Percentiles rank a stretch among this genome's conserved stretches.
phyloP scores from a whole-genome alignment of 1,140 invertebrate species.

The Ips nitidus region DNA sequence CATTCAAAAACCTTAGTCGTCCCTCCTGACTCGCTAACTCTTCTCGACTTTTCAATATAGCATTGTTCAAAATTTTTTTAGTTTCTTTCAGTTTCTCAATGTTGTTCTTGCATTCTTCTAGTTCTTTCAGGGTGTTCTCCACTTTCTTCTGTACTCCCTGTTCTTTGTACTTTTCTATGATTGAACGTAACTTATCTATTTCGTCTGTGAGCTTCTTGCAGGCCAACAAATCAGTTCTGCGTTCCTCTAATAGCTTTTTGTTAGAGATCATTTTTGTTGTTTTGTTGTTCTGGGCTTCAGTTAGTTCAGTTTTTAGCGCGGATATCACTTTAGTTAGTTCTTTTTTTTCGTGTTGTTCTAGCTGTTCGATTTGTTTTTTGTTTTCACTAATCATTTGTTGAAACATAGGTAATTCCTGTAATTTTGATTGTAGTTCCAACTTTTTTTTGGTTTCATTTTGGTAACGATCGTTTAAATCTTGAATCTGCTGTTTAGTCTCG shows the following conservation, averaged over 20 bases:
- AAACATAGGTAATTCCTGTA: slow-evolving; percentile 41
- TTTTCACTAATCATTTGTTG: slow-evolving; percentile 39
- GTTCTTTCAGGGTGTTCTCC: slow-evolving; percentile 23
- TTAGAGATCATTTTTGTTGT: slow-evolving; percentile 19
- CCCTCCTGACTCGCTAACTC: slow-evolving; percentile 40
- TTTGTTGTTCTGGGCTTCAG: slow-evolving; percentile 14
- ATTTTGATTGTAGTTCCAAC: slow-evolving; percentile 40
- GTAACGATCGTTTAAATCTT: slow-evolving; percentile 41
- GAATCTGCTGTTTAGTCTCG: slow-evolving; percentile 38
- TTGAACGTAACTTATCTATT: slow-evolving; percentile 41
- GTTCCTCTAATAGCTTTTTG: slow-evolving; percentile 49
- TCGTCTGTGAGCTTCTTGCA: slow-evolving; percentile 46
- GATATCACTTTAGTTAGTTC: slow-evolving; percentile 46
- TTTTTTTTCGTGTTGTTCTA: slow-evolving; percentile 31
- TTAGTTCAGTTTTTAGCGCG: slow-evolving; percentile 22
- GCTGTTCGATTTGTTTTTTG: slow-evolving; percentile 3
- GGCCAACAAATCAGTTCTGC: slow-evolving; percentile 42
- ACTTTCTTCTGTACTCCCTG: slow-evolving; percentile 35
- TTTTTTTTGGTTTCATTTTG: slow-evolving; percentile 39
- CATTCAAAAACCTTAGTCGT: slow-evolving; percentile 39
- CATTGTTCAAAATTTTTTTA: slow-evolving; percentile 36
- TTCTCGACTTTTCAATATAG: slow-evolving; percentile 40
- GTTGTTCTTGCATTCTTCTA: slow-evolving; percentile 32
- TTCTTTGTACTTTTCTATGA: slow-evolving; percentile 36
- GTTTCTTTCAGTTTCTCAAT: slow-evolving; percentile 28